Conservation (phyloP, 2,888 invertebrate genomes). For the Metellina segmentata region DNA sequence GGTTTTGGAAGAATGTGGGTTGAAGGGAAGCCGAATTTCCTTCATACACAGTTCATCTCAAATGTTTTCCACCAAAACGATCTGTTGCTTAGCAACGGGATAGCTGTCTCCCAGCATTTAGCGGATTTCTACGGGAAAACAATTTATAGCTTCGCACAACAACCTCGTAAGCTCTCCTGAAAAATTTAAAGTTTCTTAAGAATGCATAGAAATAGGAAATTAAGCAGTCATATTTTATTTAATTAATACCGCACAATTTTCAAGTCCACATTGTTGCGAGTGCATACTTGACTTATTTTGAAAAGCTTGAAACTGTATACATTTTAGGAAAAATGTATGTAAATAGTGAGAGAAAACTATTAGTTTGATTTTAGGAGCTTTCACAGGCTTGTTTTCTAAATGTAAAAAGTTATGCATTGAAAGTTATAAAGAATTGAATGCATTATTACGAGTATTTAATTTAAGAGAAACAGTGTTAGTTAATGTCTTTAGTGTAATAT, state of each 20-base stretch:
- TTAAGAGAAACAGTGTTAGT: not conserved
- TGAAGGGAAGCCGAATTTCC: not conserved
- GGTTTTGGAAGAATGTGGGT: not conserved
- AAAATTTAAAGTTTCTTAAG: slow-evolving; percentile 12
- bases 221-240: slow-evolving; percentile 5
- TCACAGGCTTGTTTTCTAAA: too few species aligned
- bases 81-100: slow-evolving; percentile 35
- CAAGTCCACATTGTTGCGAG: too few species aligned
- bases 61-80: slow-evolving; percentile 18
- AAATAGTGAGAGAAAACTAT: too few species aligned
- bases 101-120: slow-evolving; percentile 21
- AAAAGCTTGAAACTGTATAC: too few species aligned
- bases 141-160: slow-evolving; percentile 20
- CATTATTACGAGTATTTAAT: not conserved
- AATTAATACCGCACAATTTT: not conserved
- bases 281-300: too few species aligned
- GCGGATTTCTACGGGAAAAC: not conserved
- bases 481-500: not conserved
- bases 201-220: slow-evolving; percentile 21
- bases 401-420: too few species aligned
- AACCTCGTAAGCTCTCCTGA: slow-evolving; percentile 1
- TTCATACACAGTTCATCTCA: slow-evolving; percentile 16
- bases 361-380: too few species aligned
- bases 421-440: too few species aligned
- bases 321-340: too few species aligned